phyloP scores from a whole-genome alignment of 2,888 invertebrate species.

The Atherix ibis region DNA sequence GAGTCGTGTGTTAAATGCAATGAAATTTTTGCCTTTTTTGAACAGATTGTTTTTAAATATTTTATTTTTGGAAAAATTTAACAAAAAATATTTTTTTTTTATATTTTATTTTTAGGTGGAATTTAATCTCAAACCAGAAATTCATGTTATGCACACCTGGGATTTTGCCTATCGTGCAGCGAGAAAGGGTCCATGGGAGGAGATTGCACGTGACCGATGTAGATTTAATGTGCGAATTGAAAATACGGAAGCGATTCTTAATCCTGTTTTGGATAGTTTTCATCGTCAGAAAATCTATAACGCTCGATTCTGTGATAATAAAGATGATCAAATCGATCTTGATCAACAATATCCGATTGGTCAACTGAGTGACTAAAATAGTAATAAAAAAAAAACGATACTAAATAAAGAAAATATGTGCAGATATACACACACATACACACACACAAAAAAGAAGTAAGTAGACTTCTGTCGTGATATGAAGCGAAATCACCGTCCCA shows the following conservation, averaged over 20 bases:
- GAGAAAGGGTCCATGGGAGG: slow-evolving; percentile 44
- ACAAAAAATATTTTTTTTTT: neutral
- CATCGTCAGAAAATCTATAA: slow-evolving; percentile 26
- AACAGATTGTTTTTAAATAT: too few species aligned
- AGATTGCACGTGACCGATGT: slow-evolving; percentile 35
- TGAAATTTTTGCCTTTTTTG: too few species aligned
- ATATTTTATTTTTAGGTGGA: slow-evolving; percentile 37
- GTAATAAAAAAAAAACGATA: too few species aligned
- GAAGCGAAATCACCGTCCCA: too few species aligned
- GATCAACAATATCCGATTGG: too few species aligned
- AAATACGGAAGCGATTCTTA: slow-evolving; percentile 17
- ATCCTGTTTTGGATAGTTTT: slow-evolving; percentile 19
- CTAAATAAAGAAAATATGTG: too few species aligned
- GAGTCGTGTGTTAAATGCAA: too few species aligned
- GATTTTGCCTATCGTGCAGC: slow-evolving; percentile 43
- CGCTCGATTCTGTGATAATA: slow-evolving; percentile 19
- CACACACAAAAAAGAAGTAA: too few species aligned
- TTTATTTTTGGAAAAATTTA: neutral
- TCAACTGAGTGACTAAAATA: too few species aligned
- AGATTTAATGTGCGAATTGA: slow-evolving; percentile 24
- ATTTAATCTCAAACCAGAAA: slow-evolving; percentile 39
- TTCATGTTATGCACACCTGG: slow-evolving; percentile 45
- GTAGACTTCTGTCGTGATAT: too few species aligned
- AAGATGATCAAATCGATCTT: too few species aligned
- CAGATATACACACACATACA: too few species aligned